Conservation (phyloP, 1,140 invertebrate genomes). For the Temnothorax curvispinosus region DNA sequence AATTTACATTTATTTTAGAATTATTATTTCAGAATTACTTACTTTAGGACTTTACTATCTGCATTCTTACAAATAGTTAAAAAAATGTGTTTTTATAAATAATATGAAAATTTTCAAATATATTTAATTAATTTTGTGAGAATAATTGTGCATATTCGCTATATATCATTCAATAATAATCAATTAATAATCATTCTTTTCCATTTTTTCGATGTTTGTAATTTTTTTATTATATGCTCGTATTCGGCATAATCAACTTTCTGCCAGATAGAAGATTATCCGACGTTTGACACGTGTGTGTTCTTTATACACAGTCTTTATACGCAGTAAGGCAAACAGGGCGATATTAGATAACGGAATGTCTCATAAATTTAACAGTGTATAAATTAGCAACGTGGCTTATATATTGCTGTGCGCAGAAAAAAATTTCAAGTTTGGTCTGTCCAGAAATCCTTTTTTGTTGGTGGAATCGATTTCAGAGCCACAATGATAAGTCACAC, state of each 20-base stretch:
- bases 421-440: not conserved
- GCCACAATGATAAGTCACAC: not conserved
- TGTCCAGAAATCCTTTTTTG: not conserved
- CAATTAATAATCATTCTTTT: not conserved
- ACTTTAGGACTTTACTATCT: not conserved
- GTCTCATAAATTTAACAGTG: constrained; percentile 25
- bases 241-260: not conserved
- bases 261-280: not conserved
- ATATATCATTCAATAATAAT: not conserved
- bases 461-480: not conserved
- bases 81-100: not conserved
- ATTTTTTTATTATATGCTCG: not conserved
- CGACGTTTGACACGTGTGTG: not conserved
- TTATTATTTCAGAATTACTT: not conserved
- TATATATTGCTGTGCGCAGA: not conserved
- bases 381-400: constrained; percentile 17
- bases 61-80: not conserved
- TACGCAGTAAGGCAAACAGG: not conserved
- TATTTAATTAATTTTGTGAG: not conserved
- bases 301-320: not conserved
- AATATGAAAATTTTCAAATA: not conserved
- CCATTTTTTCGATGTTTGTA: not conserved
- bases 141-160: not conserved
- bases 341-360: constrained; percentile 24
- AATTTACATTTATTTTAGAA: not conserved